Percentiles rank a stretch among this genome's conserved stretches.
These are phyloP conservation scores for Acomys russatus DNA, from an alignment of 2,797 vertebrate species.

Conservation along the genomic window DNA sequence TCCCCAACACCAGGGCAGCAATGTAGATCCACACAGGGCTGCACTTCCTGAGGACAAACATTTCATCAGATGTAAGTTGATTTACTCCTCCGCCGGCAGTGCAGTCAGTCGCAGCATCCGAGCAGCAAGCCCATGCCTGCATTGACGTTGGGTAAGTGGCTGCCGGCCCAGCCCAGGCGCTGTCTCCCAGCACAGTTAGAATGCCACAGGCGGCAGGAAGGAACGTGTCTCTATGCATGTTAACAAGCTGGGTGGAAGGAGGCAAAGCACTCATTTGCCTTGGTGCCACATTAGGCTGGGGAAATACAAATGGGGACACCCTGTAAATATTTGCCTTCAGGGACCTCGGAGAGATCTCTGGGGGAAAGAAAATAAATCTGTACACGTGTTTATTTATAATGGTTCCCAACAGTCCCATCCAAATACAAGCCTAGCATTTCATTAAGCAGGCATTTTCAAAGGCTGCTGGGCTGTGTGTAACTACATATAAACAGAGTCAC, in stretches of 20 bases:
- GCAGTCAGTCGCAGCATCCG: neutral
- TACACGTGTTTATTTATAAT: slow-evolving; percentile 72
- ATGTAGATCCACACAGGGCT: neutral
- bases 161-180: neutral
- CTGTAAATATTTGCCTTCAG: slow-evolving; percentile 76
- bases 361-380: slow-evolving; percentile 76
- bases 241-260: slow-evolving; percentile 36
- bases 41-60: neutral
- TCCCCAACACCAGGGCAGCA: neutral
- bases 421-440: slow-evolving; percentile 65
- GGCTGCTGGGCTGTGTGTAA: slow-evolving; percentile 56
- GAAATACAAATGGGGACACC: slow-evolving; percentile 64
- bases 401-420: slow-evolving; percentile 72
- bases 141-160: neutral
- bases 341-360: slow-evolving; percentile 67
- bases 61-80: neutral
- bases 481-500: slow-evolving; percentile 69
- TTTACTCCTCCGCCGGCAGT: neutral
- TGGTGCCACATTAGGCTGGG: neutral
- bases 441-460: slow-evolving; percentile 66
- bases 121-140: neutral
- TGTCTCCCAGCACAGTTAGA: neutral
- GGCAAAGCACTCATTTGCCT: slow-evolving; percentile 50
- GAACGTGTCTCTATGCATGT: slow-evolving; percentile 35
- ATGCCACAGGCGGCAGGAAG: neutral